Conservation (phyloP, 35 echinoderm and acorn worm genomes). For the Ophiothrix spiculata region DNA sequence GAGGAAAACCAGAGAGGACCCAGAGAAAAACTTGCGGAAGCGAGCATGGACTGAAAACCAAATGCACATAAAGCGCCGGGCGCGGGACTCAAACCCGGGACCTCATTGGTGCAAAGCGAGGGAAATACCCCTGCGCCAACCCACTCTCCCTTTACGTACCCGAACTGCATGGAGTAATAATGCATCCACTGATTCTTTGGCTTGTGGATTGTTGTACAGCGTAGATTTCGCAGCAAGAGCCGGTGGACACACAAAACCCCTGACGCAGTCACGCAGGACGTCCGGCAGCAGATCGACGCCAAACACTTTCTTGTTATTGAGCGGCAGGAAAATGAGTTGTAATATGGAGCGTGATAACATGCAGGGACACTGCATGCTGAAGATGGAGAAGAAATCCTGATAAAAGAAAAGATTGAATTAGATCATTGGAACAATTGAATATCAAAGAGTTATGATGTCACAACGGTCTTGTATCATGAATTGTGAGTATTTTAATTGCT, state of each 20-base stretch:
- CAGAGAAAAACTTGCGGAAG: too few relatives aligned
- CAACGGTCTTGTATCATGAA: too few relatives aligned
- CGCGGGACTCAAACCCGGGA: too few relatives aligned
- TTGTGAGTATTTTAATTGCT: too few relatives aligned
- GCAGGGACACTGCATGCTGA: conserved; percentile 82
- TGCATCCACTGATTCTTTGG: conserved; percentile 81
- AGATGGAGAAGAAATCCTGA: conserved; percentile 84
- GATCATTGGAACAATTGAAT: too few relatives aligned
- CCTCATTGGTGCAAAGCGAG: too few relatives aligned
- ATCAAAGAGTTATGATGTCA: too few relatives aligned
- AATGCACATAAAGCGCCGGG: too few relatives aligned
- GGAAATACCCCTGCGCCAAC: too few relatives aligned
- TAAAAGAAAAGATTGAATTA: background rate
- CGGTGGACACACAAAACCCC: conserved; percentile 46
- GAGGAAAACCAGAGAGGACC: too few relatives aligned
- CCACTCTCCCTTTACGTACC: too few relatives aligned
- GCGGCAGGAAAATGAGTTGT: conserved; percentile 78
- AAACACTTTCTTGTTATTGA: conserved; percentile 84
- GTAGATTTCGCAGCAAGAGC: conserved; percentile 46
- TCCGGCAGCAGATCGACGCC: conserved; percentile 80
- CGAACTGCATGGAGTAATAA: conserved; percentile 69
- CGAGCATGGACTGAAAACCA: too few relatives aligned
- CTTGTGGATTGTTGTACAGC: conserved; percentile 83
- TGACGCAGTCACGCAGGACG: conserved; percentile 56
- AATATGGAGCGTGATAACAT: conserved; percentile 76